Evolutionary conservation across 2,797 vertebrate genomes (phyloP).

Genomic region (Enteromius viviparus): DNA sequence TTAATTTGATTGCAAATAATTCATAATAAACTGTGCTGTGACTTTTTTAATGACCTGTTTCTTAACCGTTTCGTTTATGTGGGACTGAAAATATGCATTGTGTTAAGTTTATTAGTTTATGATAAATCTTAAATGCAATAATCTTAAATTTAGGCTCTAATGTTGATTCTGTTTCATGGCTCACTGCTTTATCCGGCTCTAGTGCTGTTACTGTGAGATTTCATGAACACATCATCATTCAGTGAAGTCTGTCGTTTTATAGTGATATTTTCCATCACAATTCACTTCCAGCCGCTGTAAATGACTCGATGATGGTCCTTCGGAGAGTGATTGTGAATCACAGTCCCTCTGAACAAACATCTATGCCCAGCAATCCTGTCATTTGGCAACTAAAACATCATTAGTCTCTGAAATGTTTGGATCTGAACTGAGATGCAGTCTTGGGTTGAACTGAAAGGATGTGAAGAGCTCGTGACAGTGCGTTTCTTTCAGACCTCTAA

Average conservation of each 20-base stretch:
- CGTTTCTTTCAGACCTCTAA: neutral
- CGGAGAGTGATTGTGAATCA: neutral
- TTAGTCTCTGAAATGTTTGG: neutral
- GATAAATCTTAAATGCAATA: neutral
- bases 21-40: neutral
- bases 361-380: neutral
- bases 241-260: neutral
- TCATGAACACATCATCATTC: neutral
- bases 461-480: neutral
- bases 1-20: neutral
- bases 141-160: neutral
- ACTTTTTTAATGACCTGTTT: neutral
- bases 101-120: neutral
- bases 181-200: neutral
- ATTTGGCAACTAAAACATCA: neutral
- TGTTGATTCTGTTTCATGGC: neutral
- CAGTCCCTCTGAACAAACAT: neutral
- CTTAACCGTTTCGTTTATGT: neutral
- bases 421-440: neutral
- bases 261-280: conserved; percentile 6
- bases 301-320: neutral
- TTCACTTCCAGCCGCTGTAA: neutral
- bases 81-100: neutral
- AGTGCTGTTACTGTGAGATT: neutral
- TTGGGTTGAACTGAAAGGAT: neutral